Percentiles rank a stretch among this genome's conserved stretches.
Evolutionary conservation across 2,797 vertebrate genomes (phyloP).

Genomic region (Aythya fuligula): DNA sequence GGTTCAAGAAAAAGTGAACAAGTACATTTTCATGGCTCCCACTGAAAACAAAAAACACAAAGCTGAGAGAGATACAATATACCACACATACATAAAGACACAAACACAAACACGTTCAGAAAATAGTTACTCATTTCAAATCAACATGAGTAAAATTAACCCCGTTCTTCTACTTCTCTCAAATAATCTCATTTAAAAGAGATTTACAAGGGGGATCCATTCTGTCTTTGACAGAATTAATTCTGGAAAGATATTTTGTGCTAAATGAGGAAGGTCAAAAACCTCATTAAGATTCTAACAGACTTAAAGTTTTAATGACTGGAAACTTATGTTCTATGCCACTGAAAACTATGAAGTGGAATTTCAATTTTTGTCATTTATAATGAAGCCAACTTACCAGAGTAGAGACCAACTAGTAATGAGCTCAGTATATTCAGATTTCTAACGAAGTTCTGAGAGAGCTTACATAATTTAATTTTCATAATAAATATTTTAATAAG

Average conservation of each 20-base stretch:
- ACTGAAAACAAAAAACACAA: not conserved
- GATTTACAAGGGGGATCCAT: not conserved
- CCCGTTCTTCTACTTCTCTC: not conserved
- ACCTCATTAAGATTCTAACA: not conserved
- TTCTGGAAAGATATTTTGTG: not conserved
- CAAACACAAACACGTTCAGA: not conserved
- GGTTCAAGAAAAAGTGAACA: not conserved
- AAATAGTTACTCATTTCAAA: not conserved
- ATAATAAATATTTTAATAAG: not conserved
- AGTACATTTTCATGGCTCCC: not conserved
- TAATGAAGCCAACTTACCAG: not conserved
- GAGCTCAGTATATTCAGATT: not conserved
- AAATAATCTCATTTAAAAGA: not conserved
- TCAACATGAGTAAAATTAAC: not conserved
- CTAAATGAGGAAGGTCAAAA: not conserved
- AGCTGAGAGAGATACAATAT: not conserved
- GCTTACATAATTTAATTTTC: not conserved
- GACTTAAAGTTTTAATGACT: not conserved
- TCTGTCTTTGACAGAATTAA: not conserved
- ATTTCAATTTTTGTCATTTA: not conserved
- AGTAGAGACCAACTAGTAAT: not conserved
- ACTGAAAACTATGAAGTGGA: not conserved
- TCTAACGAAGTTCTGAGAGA: not conserved
- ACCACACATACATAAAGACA: not conserved
- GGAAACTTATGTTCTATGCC: not conserved